phyloP scores from a whole-genome alignment of 1,140 invertebrate species.

The Drosophila tani region DNA sequence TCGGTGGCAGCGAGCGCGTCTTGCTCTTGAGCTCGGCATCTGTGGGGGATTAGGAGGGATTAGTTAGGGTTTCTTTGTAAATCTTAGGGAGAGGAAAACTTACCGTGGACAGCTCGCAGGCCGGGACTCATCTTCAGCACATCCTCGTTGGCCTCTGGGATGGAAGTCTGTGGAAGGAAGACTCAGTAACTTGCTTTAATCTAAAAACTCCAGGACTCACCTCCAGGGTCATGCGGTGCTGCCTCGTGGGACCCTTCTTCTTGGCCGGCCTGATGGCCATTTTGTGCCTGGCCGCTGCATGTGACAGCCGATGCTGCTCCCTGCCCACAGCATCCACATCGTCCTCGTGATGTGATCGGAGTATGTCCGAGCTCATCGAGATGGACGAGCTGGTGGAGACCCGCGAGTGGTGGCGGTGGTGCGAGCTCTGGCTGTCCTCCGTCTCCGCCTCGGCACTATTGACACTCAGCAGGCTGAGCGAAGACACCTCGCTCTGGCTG shows the following conservation, averaged over 20 bases:
- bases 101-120: constrained; percentile 67
- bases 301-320: constrained; percentile 88
- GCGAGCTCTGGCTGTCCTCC: constrained; percentile 55
- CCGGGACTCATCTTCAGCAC: constrained; percentile 83
- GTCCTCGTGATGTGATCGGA: constrained; percentile 59
- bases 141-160: constrained; percentile 91
- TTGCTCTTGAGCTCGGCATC: constrained; percentile 86
- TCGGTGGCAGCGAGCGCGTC: constrained; percentile 89
- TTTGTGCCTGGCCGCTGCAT: constrained; percentile 91
- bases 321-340: constrained; percentile 70
- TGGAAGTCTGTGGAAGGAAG: constrained; percentile 87
- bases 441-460: constrained; percentile 71
- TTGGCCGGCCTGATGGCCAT: constrained; percentile 91
- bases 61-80: background rate
- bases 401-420: constrained; percentile 43
- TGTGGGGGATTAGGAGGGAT: background rate
- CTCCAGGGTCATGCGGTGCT: constrained; percentile 87
- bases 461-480: constrained; percentile 75
- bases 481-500: constrained; percentile 68
- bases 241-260: constrained; percentile 89
- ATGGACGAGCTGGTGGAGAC: constrained; percentile 59
- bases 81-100: background rate
- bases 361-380: constrained; percentile 58
- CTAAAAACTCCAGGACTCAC: constrained; percentile 67
- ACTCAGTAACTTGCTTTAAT: background rate